Percentiles rank a stretch among this genome's conserved stretches.
Evolutionary conservation across 2,797 vertebrate genomes (phyloP).

Genomic region (Myotis daubentonii): DNA sequence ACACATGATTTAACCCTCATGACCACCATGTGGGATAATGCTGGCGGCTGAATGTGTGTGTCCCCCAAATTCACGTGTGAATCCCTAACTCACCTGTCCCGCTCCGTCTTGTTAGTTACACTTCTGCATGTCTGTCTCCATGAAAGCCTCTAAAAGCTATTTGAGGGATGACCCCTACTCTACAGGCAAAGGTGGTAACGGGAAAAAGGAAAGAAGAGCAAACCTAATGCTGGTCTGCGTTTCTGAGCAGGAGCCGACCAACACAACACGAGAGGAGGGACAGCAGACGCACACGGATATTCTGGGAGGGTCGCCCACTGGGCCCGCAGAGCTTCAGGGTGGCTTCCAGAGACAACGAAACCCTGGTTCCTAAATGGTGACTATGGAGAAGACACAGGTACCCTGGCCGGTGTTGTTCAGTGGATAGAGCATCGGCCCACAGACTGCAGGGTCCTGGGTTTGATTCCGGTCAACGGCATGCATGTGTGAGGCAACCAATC

Average conservation of each 20-base stretch:
- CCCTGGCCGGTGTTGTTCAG: too few species aligned
- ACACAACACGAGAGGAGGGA: too few species aligned
- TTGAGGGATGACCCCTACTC: not conserved
- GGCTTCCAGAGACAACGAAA: not conserved
- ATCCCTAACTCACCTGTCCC: not conserved
- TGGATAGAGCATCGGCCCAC: too few species aligned
- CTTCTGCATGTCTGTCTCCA: not conserved
- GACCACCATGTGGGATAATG: not conserved
- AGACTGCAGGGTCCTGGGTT: too few species aligned
- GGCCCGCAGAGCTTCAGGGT: not conserved
- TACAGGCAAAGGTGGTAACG: not conserved
- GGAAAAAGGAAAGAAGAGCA: not conserved
- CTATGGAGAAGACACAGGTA: not conserved
- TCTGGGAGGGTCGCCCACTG: not conserved
- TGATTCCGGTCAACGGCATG: too few species aligned
- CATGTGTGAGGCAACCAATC: too few species aligned
- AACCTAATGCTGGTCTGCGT: not conserved
- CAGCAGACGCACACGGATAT: not conserved
- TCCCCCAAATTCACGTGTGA: not conserved
- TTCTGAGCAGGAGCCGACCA: not conserved
- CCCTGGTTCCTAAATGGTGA: not conserved
- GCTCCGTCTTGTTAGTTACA: not conserved
- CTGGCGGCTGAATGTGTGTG: not conserved
- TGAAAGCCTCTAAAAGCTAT: not conserved
- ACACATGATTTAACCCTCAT: not conserved